Base-by-base conservation (phyloP, 2,888 invertebrate genomes). In the Cephus nigrinus region DNA sequence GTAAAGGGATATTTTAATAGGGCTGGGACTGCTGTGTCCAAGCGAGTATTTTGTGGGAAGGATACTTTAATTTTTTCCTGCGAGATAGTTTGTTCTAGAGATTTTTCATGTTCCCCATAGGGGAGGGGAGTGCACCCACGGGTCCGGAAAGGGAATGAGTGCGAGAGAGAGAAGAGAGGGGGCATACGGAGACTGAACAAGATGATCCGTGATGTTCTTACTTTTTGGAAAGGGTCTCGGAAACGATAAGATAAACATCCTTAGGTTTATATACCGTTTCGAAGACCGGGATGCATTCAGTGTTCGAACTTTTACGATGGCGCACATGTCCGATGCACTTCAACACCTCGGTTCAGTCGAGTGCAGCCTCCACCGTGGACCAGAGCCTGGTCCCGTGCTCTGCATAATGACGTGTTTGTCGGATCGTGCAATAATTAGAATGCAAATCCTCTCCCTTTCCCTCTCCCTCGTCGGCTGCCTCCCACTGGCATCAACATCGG, bases 371-470 rank as follows among this genome's bases (percentile, higher is more conserved):
- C 71, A 23, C 4, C 23, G 9, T 55, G 23, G 15, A 23, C 23
- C 55, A 9, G 55, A 55, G 23, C 9, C 23, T 55, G 55, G 55
- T 55, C 55, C 55, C 55, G 55, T 55, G 55, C 55, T 55, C 55
- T 55, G 55, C 55, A 55, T 55, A 55, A 55, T 55, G 55, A 55
- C 78, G 77, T 76, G 31, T 82, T 81, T 75, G 79, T 80, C 79
- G 77, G 79, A 83, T 82, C 80, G 80, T 23, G 78, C 80, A 77
- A 85, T 83, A 85, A 87, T 87, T 87, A 84, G 83, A 85, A 87
- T 86, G 86, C 86, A 86, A 86, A 85, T 86, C 77, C 75, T 80
- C 76, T 74, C 79, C 77, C 80, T 71, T 32, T 33, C 40, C 68
- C 79, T 68, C 35, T 36, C 33, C 68, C 69, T 74, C 69, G 69